Base-by-base conservation (phyloP, 2,888 invertebrate species). In the Caenorhabditis becei region DNA sequence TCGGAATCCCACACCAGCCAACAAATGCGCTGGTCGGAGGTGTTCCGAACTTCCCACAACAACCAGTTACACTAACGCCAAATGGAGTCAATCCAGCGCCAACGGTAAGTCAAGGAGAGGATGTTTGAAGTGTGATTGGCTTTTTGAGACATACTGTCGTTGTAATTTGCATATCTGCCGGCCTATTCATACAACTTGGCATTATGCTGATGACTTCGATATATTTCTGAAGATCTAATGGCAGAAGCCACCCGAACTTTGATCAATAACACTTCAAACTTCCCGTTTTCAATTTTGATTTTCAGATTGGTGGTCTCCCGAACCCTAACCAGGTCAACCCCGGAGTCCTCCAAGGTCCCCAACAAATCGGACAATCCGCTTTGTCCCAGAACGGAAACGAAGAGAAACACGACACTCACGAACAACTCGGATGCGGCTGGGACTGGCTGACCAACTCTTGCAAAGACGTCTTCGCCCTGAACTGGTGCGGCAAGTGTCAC, bases 381-480 rank as follows among this genome's bases (percentile, higher is more conserved):
- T n/a, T 77, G 18, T 47, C 69, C 11, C 77, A 54, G 16, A 58
- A 54, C 51, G 44, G 28, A 20, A 62, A 69, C 20, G 80, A 75
- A 51, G 77, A 75, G n/a, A 75, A 75, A 41, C 61, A 77, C 53
- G 54, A 80, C 14, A 78, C 81, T 10, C 83, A 86, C 54, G 89
- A 89, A 49, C 89, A 88, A 67, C 71, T 90, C 10, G 90, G 90
- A 51, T 90, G 90, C 59, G 87, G 87, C 28, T 90, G 86, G 80
- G 90, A 90, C 77, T 81, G 89, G 80, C 56, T 90, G 26, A 82
- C 86, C 10, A 88, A 89, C 72, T 82, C 84, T 14, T 90, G 90
- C 83, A 90, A 89, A 81, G 89, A 88, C 72, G 83, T 88, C 11
- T 88, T 87, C 65, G 83, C 79, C 35, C 63, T 86, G 37, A 83